Evolutionary conservation across 2,888 invertebrate species (phyloP), one percentile per base, ranked within the genome.

Genomic region (Agelastica alni): DNA sequence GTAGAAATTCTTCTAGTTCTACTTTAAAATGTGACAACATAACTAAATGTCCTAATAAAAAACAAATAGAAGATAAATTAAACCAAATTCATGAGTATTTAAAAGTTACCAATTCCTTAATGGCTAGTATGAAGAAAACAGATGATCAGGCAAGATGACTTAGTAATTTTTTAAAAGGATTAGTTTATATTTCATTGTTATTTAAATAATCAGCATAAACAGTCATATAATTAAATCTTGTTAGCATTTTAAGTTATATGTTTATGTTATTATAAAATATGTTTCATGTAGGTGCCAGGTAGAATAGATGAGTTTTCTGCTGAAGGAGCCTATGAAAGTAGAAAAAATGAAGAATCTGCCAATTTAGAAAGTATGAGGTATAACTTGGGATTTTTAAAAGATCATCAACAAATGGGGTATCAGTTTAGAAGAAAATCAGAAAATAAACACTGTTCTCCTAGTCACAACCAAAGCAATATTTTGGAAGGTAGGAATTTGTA

Each of bases 21-120:
- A 68, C 72, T 18, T 70, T 74, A 12, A 76, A 75, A 63, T 76
- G 75, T 66, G 77, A 77, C 59, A 77, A 77, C 65, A 69, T 76
- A 31, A 69, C 71, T 18, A 77, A 77, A 66, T 83, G 83, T 75
- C 86, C 86, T 4, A 85, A 87, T 62, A 82, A 85, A 44, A 83
- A 82, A 14, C 84, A 87, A 46, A 86, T 89, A 31, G 86, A 88
- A 67, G 83, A 83, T 22, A 81, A 87, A 41, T 77, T 89, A 12
- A 83, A 83, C 54, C 87, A 88, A 75, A 88, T 89, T 59, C 77
- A 86, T 42, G 88, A 88, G 69, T 88, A 88, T 70, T 86, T 88
- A 57, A 80, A 84, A 67, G 84, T 87, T 28, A 88, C 87, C 3
- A 83, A 85, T 17, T 83, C 84, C 1, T 80, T 88, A 59, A 87